Evolutionary conservation across 1,140 invertebrate genomes (phyloP).

Genomic region (Caenorhabditis latens): DNA sequence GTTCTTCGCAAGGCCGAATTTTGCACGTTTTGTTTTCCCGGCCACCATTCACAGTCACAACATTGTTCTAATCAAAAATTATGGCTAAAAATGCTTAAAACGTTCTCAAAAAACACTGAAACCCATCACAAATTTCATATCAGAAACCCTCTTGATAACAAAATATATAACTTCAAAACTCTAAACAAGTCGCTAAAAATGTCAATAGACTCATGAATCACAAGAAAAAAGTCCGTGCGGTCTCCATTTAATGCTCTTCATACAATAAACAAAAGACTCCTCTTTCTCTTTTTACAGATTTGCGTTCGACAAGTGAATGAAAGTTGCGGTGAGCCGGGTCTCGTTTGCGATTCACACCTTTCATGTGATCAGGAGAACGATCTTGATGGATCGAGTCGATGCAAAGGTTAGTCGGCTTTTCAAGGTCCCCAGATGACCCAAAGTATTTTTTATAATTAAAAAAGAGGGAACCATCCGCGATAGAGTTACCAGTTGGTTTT

Average conservation of each 20-base stretch:
- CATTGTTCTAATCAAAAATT: too few species aligned
- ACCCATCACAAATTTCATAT: too few species aligned
- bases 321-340: slow-evolving; percentile 33
- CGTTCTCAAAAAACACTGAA: too few species aligned
- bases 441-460: slow-evolving; percentile 51
- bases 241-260: slow-evolving; percentile 20
- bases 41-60: too few species aligned
- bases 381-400: slow-evolving; percentile 56
- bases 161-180: too few species aligned
- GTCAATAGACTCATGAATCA: background rate
- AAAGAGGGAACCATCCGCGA: background rate
- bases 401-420: slow-evolving; percentile 54
- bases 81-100: too few species aligned
- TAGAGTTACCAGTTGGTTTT: slow-evolving; percentile 53
- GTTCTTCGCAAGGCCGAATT: too few species aligned
- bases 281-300: slow-evolving; percentile 19
- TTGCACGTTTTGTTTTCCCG: too few species aligned
- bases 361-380: slow-evolving; percentile 59
- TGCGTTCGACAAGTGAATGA: slow-evolving; percentile 52
- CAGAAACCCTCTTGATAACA: too few species aligned
- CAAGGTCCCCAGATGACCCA: background rate
- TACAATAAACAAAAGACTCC: slow-evolving; percentile 33
- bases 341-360: slow-evolving; percentile 57
- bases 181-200: background rate
- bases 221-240: background rate